These are phyloP conservation scores for Steatocranus sp. DNA, from an alignment of 2,797 vertebrate species.

Conservation along the genomic window DNA sequence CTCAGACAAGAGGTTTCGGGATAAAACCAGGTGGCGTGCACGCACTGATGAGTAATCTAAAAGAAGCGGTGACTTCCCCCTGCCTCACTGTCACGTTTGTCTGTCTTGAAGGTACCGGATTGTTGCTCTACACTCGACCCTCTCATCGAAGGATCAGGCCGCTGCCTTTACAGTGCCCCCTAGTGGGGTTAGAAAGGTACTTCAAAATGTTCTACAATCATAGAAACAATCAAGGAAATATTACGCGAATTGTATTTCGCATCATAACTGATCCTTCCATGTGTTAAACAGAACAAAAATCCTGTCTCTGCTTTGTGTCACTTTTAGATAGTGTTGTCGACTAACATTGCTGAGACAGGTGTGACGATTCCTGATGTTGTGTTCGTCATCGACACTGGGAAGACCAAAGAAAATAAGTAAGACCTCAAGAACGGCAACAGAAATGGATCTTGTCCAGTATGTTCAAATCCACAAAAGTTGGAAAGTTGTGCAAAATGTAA, in stretches of 20 bases:
- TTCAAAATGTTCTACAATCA: background rate
- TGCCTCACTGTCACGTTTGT: background rate
- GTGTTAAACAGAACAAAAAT: background rate
- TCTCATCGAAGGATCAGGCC: constrained; percentile 93
- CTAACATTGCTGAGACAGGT: constrained; percentile 97
- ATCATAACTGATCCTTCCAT: background rate
- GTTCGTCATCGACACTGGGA: constrained; percentile 94
- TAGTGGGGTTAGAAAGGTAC: constrained; percentile 90
- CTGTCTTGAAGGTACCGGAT: constrained; percentile 79
- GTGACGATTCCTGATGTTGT: constrained; percentile 98
- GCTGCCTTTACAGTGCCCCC: constrained; percentile 90
- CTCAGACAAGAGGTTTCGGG: constrained; percentile 87
- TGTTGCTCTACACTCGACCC: constrained; percentile 91
- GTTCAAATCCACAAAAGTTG: background rate
- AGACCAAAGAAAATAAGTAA: constrained; percentile 97
- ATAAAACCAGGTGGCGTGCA: constrained; percentile 77
- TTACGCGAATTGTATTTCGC: background rate
- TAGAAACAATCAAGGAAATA: background rate
- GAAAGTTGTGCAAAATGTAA: background rate
- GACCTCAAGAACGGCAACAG: background rate
- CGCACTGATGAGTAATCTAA: background rate
- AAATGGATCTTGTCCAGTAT: background rate
- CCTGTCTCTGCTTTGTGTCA: background rate
- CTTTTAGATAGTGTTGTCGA: constrained; percentile 94
- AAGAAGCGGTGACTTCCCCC: background rate